A percentile compares a stretch with the other conserved stretches of the same genome.
phyloP scores from a whole-genome alignment of 2,113 vertebrate species.

The Campylorhamphus procurvoides region DNA sequence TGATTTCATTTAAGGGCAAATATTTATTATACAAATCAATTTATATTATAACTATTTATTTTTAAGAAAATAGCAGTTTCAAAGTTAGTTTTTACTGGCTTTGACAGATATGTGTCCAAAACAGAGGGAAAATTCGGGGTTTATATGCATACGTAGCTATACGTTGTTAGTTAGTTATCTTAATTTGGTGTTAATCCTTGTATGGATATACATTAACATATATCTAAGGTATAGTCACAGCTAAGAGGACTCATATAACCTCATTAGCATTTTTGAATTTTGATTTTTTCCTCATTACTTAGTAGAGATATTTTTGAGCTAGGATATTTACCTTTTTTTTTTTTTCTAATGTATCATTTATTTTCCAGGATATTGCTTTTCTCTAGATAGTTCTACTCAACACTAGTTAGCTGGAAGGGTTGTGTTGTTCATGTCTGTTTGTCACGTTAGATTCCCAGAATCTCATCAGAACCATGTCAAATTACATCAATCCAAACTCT shows the following conservation, averaged over 20 bases:
- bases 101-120: not conserved
- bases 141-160: not conserved
- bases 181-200: not conserved
- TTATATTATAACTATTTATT: not conserved
- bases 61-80: not conserved
- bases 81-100: not conserved
- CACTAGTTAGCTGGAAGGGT: not conserved
- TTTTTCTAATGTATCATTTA: not conserved
- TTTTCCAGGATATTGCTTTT: not conserved
- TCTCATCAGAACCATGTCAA: constrained; percentile 4
- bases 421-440: not conserved
- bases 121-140: not conserved
- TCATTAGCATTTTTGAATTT: not conserved
- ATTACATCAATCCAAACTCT: constrained; percentile 6
- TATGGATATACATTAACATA: not conserved
- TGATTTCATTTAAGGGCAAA: not conserved
- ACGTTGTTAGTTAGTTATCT: not conserved
- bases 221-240: not conserved
- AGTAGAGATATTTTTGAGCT: not conserved
- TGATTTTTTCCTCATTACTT: not conserved
- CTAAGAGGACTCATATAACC: not conserved
- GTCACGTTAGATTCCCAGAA: constrained; percentile 17
- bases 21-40: not conserved
- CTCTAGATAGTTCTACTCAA: not conserved
- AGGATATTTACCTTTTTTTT: not conserved